Evolutionary conservation across 2,113 vertebrate species (phyloP).

Genomic region (Pardalotus punctatus): DNA sequence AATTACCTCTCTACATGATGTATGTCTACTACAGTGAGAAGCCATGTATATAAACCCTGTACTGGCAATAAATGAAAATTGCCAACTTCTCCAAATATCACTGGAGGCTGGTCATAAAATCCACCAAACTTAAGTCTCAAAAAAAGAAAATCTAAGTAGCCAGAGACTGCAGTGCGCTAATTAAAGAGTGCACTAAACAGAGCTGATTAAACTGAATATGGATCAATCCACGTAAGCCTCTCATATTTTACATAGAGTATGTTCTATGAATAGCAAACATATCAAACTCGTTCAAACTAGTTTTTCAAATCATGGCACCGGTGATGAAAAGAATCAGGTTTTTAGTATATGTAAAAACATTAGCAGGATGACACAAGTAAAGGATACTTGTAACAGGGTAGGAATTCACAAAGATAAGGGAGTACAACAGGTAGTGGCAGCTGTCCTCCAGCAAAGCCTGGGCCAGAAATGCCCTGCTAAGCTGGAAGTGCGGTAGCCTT

Average conservation of each 20-base stretch:
- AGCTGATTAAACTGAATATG: neutral
- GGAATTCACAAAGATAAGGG: constrained; percentile 98
- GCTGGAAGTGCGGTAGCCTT: constrained; percentile 91
- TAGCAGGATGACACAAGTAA: neutral
- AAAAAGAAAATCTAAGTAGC: neutral
- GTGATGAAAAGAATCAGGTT: neutral
- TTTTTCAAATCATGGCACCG: neutral
- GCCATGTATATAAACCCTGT: neutral
- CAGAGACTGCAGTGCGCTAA: neutral
- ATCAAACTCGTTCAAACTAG: neutral
- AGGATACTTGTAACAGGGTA: constrained; percentile 99
- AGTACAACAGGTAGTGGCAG: constrained; percentile 97
- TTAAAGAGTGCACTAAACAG: neutral
- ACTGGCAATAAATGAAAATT: neutral
- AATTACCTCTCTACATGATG: neutral
- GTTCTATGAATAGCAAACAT: neutral
- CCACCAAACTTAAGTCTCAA: neutral
- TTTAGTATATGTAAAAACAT: neutral
- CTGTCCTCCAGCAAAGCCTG: constrained; percentile 96
- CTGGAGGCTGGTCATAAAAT: neutral
- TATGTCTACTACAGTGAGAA: neutral
- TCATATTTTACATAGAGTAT: neutral
- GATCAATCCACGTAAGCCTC: neutral
- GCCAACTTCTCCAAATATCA: neutral
- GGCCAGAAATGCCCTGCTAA: constrained; percentile 90